phyloP scores from a whole-genome alignment of 2,888 invertebrate species.

The Operophtera brumata region DNA sequence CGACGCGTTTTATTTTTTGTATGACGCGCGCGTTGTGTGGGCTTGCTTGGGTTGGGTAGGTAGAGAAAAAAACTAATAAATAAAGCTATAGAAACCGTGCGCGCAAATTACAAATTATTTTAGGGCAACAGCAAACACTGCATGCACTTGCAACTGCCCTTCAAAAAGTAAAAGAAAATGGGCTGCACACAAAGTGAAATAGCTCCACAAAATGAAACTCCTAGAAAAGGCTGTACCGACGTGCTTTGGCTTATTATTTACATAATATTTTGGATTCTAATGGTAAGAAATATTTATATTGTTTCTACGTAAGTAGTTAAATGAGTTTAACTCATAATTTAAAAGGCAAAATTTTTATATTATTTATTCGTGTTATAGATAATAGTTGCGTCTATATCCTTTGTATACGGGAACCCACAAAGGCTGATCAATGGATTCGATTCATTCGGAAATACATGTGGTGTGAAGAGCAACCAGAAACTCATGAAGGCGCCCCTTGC shows the following conservation, averaged over 20 bases:
- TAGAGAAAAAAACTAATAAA: too few species aligned
- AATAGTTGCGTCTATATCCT: slow-evolving; percentile 91
- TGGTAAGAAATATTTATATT: slow-evolving; percentile 79
- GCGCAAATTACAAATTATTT: too few species aligned
- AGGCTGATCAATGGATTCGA: slow-evolving; percentile 95
- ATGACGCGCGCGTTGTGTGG: too few species aligned
- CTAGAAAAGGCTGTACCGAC: slow-evolving; percentile 89
- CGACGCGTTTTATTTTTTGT: too few species aligned
- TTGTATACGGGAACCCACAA: slow-evolving; percentile 92
- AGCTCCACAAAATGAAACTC: slow-evolving; percentile 81
- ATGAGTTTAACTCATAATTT: too few species aligned
- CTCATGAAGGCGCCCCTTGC: slow-evolving; percentile 87
- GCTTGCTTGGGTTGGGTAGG: too few species aligned
- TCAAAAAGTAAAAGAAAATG: slow-evolving; percentile 58
- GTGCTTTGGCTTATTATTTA: slow-evolving; percentile 90
- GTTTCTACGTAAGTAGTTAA: too few species aligned
- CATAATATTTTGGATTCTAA: slow-evolving; percentile 89
- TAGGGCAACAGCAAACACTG: too few species aligned
- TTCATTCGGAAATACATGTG: slow-evolving; percentile 97
- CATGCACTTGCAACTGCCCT: too few species aligned
- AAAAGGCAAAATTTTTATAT: too few species aligned
- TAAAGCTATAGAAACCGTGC: too few species aligned
- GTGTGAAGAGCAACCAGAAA: slow-evolving; percentile 88
- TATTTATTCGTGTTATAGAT: slow-evolving; percentile 76
- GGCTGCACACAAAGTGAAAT: slow-evolving; percentile 85